Evolutionary conservation across 2,888 invertebrate genomes (phyloP), one percentile per base, ranked within the genome.

Genomic region (Phanerotoma sp.): DNA sequence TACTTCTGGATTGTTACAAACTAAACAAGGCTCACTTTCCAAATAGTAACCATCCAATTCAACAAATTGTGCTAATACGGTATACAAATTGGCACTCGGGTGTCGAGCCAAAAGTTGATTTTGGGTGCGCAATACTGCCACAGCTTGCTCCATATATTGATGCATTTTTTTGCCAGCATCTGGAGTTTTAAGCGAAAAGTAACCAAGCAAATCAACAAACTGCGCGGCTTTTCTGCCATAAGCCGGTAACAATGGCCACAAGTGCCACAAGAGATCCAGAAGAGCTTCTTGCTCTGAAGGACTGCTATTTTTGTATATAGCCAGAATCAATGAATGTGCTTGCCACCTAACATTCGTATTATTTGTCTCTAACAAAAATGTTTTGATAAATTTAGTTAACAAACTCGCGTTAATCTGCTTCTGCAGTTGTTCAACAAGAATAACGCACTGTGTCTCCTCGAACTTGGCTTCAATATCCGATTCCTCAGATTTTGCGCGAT

Each of bases 1-100:
- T 15, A 96, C 91, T 78, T 98, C 97, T 0, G 96, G 96, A 79
- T 96, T 96, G 79, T 97, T 97, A 78, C 98, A 98, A 1, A 97
- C 96, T 53, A 97, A 84, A 70, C 98, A 99, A 0, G 98, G 98
- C 74, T 97, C 96, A 18, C 94, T 93, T 80, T 98, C 97, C 58
- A 98, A 80, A 76, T 93, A 98, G 78, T 93, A 96, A 0, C 97
- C 97, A 73, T 96, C 96, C 41, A 96, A 84, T 72, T 97, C 96
- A 1, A 97, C 92, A 71, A 92, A 91, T n/a, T 94, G 93, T 49
- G 94, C 90, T 54, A 97, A 81, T 41, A 93, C 89, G 0, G 93
- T 91, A 78, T 97, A 97, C 33, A 97, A 83, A 57, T 91, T 91
- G 0, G 95, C 93, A 79, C 97, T 97, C 6, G 96, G 94, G 80